Conservation (phyloP, 2,888 invertebrate species). For the Lithophane semibrunnea region DNA sequence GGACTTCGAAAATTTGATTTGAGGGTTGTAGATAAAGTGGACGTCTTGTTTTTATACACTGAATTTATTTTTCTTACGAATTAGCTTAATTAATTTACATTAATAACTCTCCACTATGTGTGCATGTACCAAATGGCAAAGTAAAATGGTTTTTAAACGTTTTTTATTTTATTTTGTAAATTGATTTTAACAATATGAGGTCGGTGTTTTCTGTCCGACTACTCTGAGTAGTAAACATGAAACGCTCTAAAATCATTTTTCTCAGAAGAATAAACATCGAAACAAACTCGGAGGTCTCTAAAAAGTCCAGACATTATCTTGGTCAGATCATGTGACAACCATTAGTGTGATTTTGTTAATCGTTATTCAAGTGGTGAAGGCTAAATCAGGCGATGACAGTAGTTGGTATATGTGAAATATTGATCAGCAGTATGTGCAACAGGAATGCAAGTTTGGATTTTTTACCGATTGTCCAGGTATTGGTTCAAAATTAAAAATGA, state of each 20-base stretch:
- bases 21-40: conserved; percentile 54
- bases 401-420: neutral
- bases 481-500: neutral
- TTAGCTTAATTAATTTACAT: conserved; percentile 15
- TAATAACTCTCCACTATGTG: neutral
- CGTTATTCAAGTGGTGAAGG: neutral
- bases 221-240: too few relatives aligned
- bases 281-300: too few relatives aligned
- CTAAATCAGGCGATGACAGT: neutral
- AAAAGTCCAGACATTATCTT: too few relatives aligned
- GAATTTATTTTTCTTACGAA: conserved; percentile 1
- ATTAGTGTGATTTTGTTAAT: too few relatives aligned
- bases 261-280: too few relatives aligned
- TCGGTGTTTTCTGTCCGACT: too few relatives aligned
- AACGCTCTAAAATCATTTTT: too few relatives aligned
- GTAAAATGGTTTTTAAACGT: neutral
- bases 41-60: conserved; percentile 16
- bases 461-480: neutral
- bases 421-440: neutral
- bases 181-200: too few relatives aligned
- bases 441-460: neutral
- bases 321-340: too few relatives aligned
- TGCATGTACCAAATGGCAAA: neutral
- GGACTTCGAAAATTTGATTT: conserved; percentile 76
- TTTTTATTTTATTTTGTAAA: too few relatives aligned